phyloP scores from a whole-genome alignment of 2,888 invertebrate species.

The Eretmocerus hayati region DNA sequence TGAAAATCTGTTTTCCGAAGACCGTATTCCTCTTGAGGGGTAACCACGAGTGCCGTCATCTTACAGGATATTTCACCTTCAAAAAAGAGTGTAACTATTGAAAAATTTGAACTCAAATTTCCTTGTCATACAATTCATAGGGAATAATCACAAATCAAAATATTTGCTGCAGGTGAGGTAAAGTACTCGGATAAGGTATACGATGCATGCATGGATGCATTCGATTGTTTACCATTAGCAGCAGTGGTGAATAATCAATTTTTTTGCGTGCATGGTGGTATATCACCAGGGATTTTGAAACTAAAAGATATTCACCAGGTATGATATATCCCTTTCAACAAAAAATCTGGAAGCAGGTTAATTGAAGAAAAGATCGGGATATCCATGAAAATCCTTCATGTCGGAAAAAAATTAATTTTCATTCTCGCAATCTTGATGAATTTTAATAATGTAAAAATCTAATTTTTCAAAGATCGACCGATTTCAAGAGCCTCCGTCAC shows the following conservation, averaged over 20 bases:
- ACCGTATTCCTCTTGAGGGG: conserved; percentile 97
- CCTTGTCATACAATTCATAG: too few relatives aligned
- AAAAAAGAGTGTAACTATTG: conserved; percentile 94
- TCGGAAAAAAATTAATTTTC: too few relatives aligned
- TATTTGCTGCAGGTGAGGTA: conserved; percentile 8
- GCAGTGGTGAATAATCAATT: conserved; percentile 16
- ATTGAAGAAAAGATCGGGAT: not conserved
- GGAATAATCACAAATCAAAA: too few relatives aligned
- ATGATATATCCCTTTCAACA: not conserved
- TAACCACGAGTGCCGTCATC: conserved; percentile 99
- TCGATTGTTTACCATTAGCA: conserved; percentile 20
- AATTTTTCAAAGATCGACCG: conserved; percentile 9
- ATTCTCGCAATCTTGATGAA: too few relatives aligned
- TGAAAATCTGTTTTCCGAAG: conserved; percentile 96
- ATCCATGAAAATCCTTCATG: too few relatives aligned
- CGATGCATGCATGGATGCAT: conserved; percentile 16
- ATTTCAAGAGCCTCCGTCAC: conserved; percentile 17
- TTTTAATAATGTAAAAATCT: not conserved
- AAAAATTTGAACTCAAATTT: too few relatives aligned
- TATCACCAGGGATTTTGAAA: conserved; percentile 11
- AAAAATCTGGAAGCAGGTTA: too few relatives aligned
- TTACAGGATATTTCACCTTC: conserved; percentile 99
- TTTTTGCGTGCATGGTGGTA: conserved; percentile 19
- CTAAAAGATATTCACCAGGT: conserved; percentile 10
- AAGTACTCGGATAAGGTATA: conserved; percentile 13